Evolutionary conservation across 1,140 invertebrate genomes (phyloP), one percentile per base, ranked within the genome.

Genomic region (Drosophila kohkoa): DNA sequence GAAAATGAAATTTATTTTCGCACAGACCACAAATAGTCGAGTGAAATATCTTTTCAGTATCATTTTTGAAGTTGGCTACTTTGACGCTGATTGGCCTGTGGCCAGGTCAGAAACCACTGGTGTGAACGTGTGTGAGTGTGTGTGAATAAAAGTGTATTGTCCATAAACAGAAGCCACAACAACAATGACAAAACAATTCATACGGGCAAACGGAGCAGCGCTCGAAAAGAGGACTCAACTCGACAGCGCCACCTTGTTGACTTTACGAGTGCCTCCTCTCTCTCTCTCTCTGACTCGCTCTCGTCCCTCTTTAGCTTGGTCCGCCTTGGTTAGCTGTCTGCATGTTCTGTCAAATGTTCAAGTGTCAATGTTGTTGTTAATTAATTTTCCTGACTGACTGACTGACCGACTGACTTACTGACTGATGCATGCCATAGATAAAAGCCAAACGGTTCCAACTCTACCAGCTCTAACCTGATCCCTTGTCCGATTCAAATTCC

Each of bases 281-380:
- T 38, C 35, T 10, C 35, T 8, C 2, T 38, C 35, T 10, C 1
- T 38, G 7, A 2, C 35, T 38, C 3, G 0, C 20, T 25, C 20
- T 25, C 45, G 10, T 5, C 16, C 11, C 7, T 58, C 48, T 35
- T 38, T 20, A 11, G 5, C 0, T 16, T 13, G 8, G 41, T 15
- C 51, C 28, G 30, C 11, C n/a, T 15, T 60, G 65, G 20, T 41
- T 54, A 57, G 74, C 74, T 75, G 77, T 75, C 83, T 62, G 77
- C 74, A 77, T 75, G 74, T 82, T 77, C 79, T 82, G 85, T 81
- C 78, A 81, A 88, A 85, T 81, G 77, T 79, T 88, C 85, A 81
- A 89, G 85, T 88, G 85, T 89, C 85, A 88, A 88, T 88, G 85
- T 85, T 88, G 81, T 81, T 88, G 85, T 88, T 88, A 88, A 88